phyloP scores from a whole-genome alignment of 2,888 invertebrate species.

The Pristionchus maxplancki region DNA sequence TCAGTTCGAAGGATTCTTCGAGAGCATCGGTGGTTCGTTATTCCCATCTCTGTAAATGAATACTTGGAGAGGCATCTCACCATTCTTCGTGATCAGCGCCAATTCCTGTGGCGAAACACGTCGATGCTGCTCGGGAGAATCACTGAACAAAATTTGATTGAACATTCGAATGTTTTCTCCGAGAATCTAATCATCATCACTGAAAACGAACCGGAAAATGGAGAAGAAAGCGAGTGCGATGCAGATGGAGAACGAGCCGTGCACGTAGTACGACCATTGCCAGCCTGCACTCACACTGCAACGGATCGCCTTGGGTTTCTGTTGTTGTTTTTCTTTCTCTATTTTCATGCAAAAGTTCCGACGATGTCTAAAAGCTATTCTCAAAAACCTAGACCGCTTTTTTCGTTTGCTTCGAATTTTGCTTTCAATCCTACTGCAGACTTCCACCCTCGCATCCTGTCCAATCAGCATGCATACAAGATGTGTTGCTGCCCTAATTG shows the following conservation, averaged over 20 bases:
- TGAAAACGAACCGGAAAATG: conserved; percentile 55
- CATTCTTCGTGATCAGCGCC: background rate
- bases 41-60: no score
- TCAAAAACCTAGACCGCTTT: no score
- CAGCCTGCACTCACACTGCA: conserved; percentile 60
- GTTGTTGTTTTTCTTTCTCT: no score
- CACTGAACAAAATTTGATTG: background rate
- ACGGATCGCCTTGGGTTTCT: background rate
- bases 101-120: conserved; percentile 56
- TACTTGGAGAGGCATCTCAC: no score
- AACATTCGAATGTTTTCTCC: no score
- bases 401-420: no score
- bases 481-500: background rate
- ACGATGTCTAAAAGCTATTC: no score
- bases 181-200: background rate
- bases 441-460: background rate
- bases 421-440: background rate
- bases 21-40: no score
- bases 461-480: background rate
- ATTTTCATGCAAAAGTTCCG: no score
- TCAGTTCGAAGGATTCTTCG: background rate
- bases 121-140: conserved; percentile 59
- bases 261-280: conserved; percentile 62
- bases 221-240: conserved; percentile 57
- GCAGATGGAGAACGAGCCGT: conserved; percentile 56